Evolutionary conservation across 2,888 invertebrate species (phyloP), one percentile per base, ranked within the genome.

Genomic region (Gymnocheta viridis): DNA sequence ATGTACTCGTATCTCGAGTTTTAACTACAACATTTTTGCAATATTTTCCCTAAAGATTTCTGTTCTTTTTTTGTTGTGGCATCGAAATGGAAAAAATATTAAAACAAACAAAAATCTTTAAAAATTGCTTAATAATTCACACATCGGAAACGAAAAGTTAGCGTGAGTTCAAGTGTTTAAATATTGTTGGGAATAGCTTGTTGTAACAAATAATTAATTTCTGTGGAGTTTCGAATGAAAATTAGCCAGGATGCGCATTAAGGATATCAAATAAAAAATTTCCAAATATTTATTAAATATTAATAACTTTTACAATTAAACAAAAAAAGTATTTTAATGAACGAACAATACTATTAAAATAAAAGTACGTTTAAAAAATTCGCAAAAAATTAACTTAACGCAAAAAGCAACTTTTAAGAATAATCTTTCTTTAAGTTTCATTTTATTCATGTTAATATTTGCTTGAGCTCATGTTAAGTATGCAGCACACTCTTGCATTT

Each of bases 11-110:
- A 76, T 29, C 54, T 38, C 29, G 56, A 69, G 64, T 73, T 81
- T 72, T 64, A 79, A 32, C 62, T 81, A 29, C n/a, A 76, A 64
- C 38, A 12, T 51, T 67, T 69, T 56, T 72, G 19, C 24, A 44
- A 56, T 56, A 66, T 81, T 60, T 81, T 82, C 69, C 74, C 81
- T 22, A 56, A 54, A 62, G 81, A 62, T 2, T 51, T 62, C n/a
- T 64, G 19, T 32, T 32, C 19, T 41, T 27, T 54, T 70, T 29
- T 29, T 64, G n/a, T n/a, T n/a, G n/a, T n/a, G 51, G 32, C 32
- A 19, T 44, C 32, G 24, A 62, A 56, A 7, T 9, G 14, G n/a
- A n/a, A n/a, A n/a, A 38, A 62, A 56, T 49, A 49, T 17, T 29
- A 44, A 64, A 64, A 35, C 32, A 77, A 29, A n/a, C 4, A 77